A percentile compares a stretch with the other conserved stretches of the same genome.
Evolutionary conservation across 2,113 vertebrate species (phyloP).

Genomic region (Leptosomus discolor): DNA sequence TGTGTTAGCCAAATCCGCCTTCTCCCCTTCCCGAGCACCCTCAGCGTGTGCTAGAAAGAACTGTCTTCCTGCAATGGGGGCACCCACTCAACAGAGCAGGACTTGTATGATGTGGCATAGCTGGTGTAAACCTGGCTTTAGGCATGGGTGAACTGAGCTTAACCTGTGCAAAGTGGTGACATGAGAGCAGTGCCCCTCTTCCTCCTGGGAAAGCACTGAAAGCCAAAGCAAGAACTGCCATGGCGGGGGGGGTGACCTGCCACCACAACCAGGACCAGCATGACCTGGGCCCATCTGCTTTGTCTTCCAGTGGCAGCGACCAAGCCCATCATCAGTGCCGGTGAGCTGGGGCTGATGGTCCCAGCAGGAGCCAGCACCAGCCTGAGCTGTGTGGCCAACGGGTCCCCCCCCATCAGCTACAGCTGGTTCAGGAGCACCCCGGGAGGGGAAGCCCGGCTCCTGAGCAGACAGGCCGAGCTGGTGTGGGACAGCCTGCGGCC

Average conservation of each 20-base stretch:
- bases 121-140: not conserved
- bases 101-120: too few species aligned
- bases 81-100: not conserved
- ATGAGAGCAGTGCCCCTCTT: accelerated
- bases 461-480: not conserved
- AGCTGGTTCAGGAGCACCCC: slow-evolving; percentile 38
- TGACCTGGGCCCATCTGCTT: not conserved
- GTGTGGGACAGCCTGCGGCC: not conserved
- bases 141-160: not conserved
- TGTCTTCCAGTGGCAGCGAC: slow-evolving; percentile 50
- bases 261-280: not conserved
- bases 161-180: not conserved
- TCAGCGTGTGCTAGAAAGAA: not conserved
- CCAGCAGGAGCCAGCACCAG: slow-evolving; percentile 1
- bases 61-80: not conserved
- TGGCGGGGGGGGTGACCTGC: not conserved
- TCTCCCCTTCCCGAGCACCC: accelerated
- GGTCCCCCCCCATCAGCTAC: slow-evolving; percentile 68
- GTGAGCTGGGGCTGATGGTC: not conserved
- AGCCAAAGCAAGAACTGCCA: not conserved
- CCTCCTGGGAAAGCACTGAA: not conserved
- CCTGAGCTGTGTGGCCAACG: slow-evolving; percentile 45
- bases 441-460: not conserved
- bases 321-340: slow-evolving; percentile 39
- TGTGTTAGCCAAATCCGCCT: not conserved